Conservation (phyloP, 2,797 vertebrate species). For the Hippopotamyrus pictus region DNA sequence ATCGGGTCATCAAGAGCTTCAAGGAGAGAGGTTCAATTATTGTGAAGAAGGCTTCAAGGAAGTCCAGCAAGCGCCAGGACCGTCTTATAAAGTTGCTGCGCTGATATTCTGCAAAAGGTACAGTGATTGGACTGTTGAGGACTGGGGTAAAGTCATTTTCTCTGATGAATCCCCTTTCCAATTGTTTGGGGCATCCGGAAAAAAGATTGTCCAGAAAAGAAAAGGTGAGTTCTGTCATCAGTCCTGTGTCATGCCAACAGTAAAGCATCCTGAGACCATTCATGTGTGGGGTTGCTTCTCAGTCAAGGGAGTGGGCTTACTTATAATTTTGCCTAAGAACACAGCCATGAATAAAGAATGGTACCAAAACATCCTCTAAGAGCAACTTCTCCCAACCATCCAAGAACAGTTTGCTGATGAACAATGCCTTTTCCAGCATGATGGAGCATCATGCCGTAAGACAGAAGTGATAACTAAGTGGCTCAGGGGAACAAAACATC, state of each 20-base stretch:
- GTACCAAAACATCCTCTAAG: not conserved
- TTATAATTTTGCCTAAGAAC: not conserved
- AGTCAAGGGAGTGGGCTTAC: not conserved
- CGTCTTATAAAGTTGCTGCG: not conserved
- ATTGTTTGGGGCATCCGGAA: not conserved
- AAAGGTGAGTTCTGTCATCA: not conserved
- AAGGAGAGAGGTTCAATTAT: not conserved
- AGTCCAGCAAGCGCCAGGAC: no score
- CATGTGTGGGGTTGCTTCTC: not conserved
- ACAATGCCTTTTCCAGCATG: not conserved
- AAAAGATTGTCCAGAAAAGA: not conserved
- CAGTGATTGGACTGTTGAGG: not conserved
- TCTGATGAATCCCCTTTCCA: not conserved
- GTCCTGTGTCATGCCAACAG: not conserved
- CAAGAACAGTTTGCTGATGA: not conserved
- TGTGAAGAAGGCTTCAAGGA: not conserved
- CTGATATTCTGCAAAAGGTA: not conserved
- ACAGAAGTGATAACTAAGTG: not conserved
- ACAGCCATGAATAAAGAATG: not conserved
- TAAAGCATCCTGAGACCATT: not conserved
- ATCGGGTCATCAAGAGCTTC: not conserved
- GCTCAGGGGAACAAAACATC: no score
- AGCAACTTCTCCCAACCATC: not conserved
- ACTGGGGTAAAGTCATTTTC: not conserved
- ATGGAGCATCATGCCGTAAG: not conserved